phyloP scores from a whole-genome alignment of 2,113 vertebrate genomes.

The Cyphomyrus discorhynchus region DNA sequence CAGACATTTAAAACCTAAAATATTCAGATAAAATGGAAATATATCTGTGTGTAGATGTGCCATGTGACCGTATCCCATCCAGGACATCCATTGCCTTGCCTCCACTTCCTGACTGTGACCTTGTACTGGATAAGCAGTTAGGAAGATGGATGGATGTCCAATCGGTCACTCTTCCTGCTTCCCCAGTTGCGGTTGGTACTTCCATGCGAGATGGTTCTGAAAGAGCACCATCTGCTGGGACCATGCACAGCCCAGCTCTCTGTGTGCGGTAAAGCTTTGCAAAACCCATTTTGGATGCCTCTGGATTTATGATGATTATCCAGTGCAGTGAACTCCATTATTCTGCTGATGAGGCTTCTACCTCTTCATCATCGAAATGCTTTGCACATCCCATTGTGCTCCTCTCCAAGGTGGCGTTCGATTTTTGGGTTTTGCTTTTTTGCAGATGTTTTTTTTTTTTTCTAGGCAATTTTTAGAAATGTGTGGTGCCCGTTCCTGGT shows the following conservation, averaged over 20 bases:
- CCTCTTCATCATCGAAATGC: not conserved
- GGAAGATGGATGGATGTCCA: not conserved
- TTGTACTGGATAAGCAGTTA: not conserved
- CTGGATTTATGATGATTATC: not conserved
- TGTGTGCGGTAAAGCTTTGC: not conserved
- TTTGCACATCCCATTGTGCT: not conserved
- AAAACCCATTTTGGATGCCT: not conserved
- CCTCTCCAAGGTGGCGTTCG: not conserved
- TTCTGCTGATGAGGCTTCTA: not conserved
- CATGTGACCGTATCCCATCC: not conserved
- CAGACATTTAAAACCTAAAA: not conserved
- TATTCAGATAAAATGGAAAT: not conserved
- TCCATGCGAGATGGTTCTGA: not conserved
- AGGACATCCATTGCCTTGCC: not conserved
- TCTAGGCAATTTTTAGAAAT: not conserved
- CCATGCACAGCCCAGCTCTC: not conserved
- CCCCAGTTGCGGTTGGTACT: not conserved
- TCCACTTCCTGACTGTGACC: not conserved
- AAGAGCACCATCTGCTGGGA: not conserved
- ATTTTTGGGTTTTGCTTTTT: not conserved
- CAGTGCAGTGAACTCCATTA: not conserved
- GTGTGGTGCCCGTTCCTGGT: not conserved
- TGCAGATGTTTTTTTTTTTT: not conserved
- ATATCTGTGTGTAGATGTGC: not conserved
- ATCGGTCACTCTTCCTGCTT: not conserved